Evolutionary conservation across 2,797 vertebrate species (phyloP), one percentile per base, ranked within the genome.

Genomic region (Ispidina lecontei): DNA sequence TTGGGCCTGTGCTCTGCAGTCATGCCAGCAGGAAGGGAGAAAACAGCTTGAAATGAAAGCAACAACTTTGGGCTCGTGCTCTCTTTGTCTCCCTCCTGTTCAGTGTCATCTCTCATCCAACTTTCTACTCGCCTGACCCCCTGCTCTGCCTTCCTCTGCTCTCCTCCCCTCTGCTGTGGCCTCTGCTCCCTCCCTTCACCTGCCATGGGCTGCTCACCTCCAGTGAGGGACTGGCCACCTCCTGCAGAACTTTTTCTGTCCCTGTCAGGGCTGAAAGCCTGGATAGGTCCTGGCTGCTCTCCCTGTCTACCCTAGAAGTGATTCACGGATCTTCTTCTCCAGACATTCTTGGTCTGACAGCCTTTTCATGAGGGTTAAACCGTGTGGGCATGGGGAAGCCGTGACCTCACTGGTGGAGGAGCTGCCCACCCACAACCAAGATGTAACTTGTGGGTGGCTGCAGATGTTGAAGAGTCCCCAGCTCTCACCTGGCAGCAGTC

Each of bases 91-190:
- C 51, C 91, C 84, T 89, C 90, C 74, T 72, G 43, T 89, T 93
- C 73, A 84, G 1, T 71, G 65, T 95, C 94, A 95, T 88, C 84
- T 94, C 89, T 80, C 94, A 96, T 95, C 75, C 84, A 47, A 51
- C 91, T 92, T 73, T 33, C 79, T 62, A 90, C 80, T 47, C 5
- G 10, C 86, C 71, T 80, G 23, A 41, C 52, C 65, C 75, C 44
- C 74, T 62, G 75, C 91, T 94, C 84, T 87, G 74, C 86, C 78
- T 95, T 69, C 69, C 31, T 28, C 54, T 87, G 65, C 72, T 91
- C 65, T 85, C 72, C 69, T 37, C 7, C 0, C 23, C 26, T 65
- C 51, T 71, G 86, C 94, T 88, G 64, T 4, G 7, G 87, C 92
- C 94, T 95, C 90, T 96, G 83, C 92, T 95, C 77, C 83, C 52